Conservation (phyloP, 2,113 vertebrate genomes). For the Tachycineta bicolor region DNA sequence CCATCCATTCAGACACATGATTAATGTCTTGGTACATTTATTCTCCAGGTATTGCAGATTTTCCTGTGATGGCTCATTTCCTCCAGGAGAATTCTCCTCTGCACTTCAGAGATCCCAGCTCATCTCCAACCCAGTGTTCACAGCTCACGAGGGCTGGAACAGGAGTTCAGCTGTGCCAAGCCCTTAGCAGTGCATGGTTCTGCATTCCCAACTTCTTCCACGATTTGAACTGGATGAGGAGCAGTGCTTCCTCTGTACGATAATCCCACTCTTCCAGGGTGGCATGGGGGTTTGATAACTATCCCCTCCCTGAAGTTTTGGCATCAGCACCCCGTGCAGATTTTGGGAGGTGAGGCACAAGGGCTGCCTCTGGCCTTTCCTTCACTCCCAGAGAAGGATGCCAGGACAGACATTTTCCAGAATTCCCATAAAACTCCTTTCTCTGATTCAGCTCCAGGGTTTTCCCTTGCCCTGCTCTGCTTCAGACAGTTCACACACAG, state of each 20-base stretch:
- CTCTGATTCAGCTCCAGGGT: background rate
- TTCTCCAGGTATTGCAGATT: background rate
- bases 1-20: background rate
- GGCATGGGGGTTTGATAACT: rapidly evolving
- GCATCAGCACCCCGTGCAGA: background rate
- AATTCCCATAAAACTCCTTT: background rate
- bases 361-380: background rate
- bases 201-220: background rate
- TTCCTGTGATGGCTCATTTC: background rate
- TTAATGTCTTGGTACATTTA: background rate
- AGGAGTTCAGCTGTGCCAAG: background rate
- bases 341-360: background rate
- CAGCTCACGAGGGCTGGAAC: rapidly evolving
- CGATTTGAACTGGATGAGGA: background rate
- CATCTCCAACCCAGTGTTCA: background rate
- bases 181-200: background rate
- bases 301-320: background rate
- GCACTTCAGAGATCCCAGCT: background rate
- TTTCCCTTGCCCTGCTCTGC: background rate
- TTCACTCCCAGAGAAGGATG: background rate
- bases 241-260: rapidly evolving
- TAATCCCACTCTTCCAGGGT: background rate
- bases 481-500: background rate
- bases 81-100: background rate
- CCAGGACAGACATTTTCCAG: background rate